Percentiles rank a stretch among this genome's conserved stretches.
phyloP scores from a whole-genome alignment of 2,888 invertebrate species.

The Anticlea derivata region DNA sequence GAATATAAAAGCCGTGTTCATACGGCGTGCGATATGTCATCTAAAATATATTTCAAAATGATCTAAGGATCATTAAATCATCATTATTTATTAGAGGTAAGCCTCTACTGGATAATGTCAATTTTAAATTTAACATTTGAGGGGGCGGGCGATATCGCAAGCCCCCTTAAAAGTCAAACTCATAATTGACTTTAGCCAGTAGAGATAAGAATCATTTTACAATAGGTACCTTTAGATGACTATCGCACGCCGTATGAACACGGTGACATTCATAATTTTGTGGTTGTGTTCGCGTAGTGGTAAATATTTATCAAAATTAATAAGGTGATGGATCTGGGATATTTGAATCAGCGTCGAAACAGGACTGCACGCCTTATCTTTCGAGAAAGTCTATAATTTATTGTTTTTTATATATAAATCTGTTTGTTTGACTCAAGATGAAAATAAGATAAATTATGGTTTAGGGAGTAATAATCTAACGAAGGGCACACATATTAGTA shows the following conservation, averaged over 20 bases:
- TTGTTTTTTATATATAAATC: background rate
- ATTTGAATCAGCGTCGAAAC: background rate
- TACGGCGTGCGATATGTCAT: too few relatives aligned
- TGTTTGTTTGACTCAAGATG: slow-evolving; percentile 6
- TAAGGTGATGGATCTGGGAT: slow-evolving; percentile 30
- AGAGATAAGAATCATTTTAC: too few relatives aligned
- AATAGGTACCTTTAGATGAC: too few relatives aligned
- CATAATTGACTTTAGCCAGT: too few relatives aligned
- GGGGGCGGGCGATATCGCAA: too few relatives aligned
- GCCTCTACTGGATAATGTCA: too few relatives aligned
- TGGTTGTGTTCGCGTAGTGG: slow-evolving; percentile 36
- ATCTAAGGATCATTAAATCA: too few relatives aligned
- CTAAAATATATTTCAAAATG: too few relatives aligned
- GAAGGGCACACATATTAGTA: slow-evolving; percentile 1
- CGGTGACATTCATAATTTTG: slow-evolving; percentile 5
- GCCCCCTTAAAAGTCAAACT: too few relatives aligned
- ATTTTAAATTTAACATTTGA: too few relatives aligned
- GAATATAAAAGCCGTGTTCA: slow-evolving; percentile 8
- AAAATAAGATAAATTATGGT: background rate
- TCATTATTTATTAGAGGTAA: too few relatives aligned
- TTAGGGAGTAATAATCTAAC: slow-evolving; percentile 4
- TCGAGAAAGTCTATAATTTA: background rate
- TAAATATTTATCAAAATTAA: slow-evolving; percentile 28
- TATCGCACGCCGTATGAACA: too few relatives aligned
- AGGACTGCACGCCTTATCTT: background rate